Evolutionary conservation across 2,113 vertebrate genomes (phyloP).

Genomic region (Pollimyrus isidori): DNA sequence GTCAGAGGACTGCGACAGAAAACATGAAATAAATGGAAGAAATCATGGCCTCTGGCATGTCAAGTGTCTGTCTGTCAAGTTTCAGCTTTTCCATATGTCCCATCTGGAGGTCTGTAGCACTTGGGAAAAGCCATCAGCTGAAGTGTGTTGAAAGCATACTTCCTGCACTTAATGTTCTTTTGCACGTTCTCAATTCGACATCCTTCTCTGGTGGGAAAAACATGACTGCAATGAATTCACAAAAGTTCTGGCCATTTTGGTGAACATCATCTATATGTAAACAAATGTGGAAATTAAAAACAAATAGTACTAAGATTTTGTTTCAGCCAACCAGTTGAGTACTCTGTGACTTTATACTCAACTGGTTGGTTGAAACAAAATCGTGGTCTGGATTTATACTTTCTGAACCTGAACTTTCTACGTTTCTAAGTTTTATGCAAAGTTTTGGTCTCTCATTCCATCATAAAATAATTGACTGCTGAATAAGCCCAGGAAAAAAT

Average conservation of each 20-base stretch:
- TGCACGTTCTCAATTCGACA: conserved; percentile 90
- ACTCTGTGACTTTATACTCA: not conserved
- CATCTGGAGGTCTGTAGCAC: conserved; percentile 85
- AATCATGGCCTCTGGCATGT: not conserved
- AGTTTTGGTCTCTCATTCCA: not conserved
- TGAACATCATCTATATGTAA: not conserved
- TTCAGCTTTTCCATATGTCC: conserved; percentile 80
- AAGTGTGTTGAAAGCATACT: conserved; percentile 86
- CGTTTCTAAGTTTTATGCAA: not conserved
- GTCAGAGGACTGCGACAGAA: not conserved
- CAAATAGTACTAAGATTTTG: not conserved
- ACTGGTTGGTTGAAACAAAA: not conserved
- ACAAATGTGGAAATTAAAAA: not conserved
- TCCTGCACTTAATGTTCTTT: conserved; percentile 89
- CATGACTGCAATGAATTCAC: not conserved
- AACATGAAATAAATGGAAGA: conserved; percentile 71
- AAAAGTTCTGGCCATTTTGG: not conserved
- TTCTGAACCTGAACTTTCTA: not conserved
- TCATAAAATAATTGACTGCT: not conserved
- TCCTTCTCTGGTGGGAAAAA: conserved; percentile 69
- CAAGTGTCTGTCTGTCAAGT: conserved; percentile 42
- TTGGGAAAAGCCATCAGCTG: conserved; percentile 91
- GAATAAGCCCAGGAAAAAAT: not conserved
- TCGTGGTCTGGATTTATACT: not conserved
- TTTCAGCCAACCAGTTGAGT: not conserved